Conservation (phyloP, 2,113 vertebrate species). For the Cinclus cinclus region DNA sequence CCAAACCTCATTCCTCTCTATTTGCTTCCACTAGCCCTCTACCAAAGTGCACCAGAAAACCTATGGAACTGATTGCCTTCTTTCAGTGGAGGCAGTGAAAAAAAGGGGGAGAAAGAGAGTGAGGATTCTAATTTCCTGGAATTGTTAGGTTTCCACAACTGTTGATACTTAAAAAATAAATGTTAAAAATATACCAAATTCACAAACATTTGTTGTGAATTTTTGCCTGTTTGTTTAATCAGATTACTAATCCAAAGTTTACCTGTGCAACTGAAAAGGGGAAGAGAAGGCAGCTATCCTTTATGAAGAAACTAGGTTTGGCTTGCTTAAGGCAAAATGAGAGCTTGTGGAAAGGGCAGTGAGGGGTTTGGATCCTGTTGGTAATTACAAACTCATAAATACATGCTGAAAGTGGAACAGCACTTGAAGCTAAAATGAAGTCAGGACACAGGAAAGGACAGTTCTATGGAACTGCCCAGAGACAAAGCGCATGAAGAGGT, state of each 20-base stretch:
- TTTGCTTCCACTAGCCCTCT: neutral
- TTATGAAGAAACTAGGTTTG: neutral
- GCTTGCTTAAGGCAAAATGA: neutral
- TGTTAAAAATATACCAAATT: neutral
- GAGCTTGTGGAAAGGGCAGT: neutral
- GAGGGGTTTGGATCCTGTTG: neutral
- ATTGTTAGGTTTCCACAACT: neutral
- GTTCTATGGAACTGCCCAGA: neutral
- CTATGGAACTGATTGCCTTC: neutral
- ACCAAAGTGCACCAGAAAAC: neutral
- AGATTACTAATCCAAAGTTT: neutral
- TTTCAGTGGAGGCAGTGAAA: neutral
- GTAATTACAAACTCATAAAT: neutral
- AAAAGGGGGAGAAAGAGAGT: rapidly evolving
- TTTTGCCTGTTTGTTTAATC: neutral
- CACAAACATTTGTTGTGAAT: neutral
- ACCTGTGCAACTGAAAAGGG: neutral
- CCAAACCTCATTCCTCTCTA: neutral
- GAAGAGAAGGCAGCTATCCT: neutral
- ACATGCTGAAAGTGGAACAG: neutral
- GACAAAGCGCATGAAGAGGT: neutral
- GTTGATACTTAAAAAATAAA: neutral
- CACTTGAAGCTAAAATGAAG: neutral
- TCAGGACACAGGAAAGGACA: neutral
- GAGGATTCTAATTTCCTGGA: neutral